A percentile compares a stretch with the other conserved stretches of the same genome.
Conservation (phyloP, 1,140 invertebrate species). For the Grapholita molesta region DNA sequence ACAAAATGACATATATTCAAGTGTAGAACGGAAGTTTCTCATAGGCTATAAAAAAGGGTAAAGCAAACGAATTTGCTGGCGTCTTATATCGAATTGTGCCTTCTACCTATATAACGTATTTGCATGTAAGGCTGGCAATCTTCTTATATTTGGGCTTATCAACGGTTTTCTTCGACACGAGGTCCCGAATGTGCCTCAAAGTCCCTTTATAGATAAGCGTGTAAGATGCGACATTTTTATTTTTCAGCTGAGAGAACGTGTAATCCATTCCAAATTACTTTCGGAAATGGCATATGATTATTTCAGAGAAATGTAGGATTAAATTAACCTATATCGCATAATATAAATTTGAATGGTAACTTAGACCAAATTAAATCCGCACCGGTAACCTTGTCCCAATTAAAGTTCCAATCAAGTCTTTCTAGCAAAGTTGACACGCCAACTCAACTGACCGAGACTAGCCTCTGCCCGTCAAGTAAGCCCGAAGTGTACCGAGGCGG, state of each 20-base stretch:
- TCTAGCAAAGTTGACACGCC: constrained; percentile 55
- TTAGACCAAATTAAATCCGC: constrained; percentile 20
- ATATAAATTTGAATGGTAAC: neutral
- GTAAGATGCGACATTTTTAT: neutral
- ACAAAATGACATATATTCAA: constrained; percentile 20
- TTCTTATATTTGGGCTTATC: constrained; percentile 45
- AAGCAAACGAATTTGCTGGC: constrained; percentile 37
- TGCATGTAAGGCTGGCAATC: constrained; percentile 35
- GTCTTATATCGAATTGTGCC: constrained; percentile 40
- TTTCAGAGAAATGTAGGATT: neutral
- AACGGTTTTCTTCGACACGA: constrained; percentile 45
- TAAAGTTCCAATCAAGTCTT: constrained; percentile 60
- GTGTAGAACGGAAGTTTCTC: constrained; percentile 27
- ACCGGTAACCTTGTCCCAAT: constrained; percentile 66
- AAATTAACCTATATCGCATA: neutral
- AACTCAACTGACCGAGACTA: constrained; percentile 56
- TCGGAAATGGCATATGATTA: constrained; percentile 15
- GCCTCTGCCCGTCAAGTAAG: constrained; percentile 50
- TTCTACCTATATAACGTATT: constrained; percentile 30
- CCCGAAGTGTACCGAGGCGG: constrained; percentile 40
- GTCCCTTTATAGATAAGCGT: constrained; percentile 17
- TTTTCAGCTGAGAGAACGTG: neutral
- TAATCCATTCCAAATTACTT: neutral
- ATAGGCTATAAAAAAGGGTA: constrained; percentile 43
- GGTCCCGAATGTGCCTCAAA: constrained; percentile 34